phyloP scores from a whole-genome alignment of 2,113 vertebrate species.

The Microtus ochrogaster region DNA sequence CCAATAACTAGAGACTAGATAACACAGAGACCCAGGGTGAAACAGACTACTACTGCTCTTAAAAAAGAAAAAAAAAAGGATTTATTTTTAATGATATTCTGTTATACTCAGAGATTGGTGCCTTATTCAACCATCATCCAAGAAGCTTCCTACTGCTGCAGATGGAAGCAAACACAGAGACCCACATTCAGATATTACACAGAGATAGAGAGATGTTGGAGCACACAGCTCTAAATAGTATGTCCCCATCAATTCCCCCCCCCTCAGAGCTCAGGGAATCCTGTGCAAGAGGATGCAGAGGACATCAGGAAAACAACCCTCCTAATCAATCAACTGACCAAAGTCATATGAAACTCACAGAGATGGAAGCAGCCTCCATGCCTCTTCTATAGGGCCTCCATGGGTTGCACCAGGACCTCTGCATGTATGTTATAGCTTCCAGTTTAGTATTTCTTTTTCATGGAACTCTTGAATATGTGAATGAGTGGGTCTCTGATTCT shows the following conservation, averaged over 20 bases:
- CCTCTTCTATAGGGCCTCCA: no score
- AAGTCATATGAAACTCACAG: background rate
- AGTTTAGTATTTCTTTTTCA: background rate
- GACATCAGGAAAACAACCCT: background rate
- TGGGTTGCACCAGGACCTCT: background rate
- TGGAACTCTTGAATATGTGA: background rate
- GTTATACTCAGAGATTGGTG: background rate
- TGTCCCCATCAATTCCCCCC: background rate
- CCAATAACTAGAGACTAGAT: background rate
- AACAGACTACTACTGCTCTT: background rate
- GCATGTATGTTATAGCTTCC: no score
- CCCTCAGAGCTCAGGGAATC: background rate
- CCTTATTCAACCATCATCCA: background rate
- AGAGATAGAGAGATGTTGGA: background rate
- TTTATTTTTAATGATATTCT: background rate
- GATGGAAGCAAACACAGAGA: background rate
- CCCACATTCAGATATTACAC: background rate
- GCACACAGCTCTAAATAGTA: background rate
- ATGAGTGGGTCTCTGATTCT: background rate
- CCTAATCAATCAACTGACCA: no score
- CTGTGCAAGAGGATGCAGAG: background rate
- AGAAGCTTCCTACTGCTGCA: background rate
- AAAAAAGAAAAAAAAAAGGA: no score
- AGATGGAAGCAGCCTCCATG: background rate
- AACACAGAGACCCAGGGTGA: background rate